These are phyloP conservation scores for Globodera ellingtonae DNA, from an alignment of 1,140 invertebrate genomes.

Conservation along the genomic window DNA sequence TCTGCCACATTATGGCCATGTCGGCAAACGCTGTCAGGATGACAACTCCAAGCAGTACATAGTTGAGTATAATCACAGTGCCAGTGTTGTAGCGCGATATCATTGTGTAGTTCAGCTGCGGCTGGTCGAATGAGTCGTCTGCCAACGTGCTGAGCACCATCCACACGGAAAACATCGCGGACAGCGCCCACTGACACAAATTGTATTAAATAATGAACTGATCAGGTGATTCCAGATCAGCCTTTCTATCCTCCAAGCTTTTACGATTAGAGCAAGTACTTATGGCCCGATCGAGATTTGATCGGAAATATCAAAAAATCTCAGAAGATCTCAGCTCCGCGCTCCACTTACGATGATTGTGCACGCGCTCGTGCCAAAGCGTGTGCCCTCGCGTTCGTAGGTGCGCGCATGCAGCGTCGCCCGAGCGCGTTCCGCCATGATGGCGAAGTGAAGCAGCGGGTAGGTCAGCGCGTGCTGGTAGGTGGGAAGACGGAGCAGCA, in stretches of 20 bases:
- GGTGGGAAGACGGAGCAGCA: conserved; percentile 1
- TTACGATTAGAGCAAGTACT: no score
- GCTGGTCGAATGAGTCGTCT: not conserved
- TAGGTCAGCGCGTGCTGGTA: conserved; percentile 12
- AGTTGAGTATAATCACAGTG: not conserved
- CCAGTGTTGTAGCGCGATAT: not conserved
- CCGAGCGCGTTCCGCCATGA: conserved; percentile 17
- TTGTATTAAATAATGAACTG: not conserved
- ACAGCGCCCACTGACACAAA: conserved; percentile 1
- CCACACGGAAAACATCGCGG: not conserved
- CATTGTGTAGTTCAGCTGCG: conserved; percentile 1
- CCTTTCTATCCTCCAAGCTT: no score
- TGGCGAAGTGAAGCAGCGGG: conserved; percentile 18
- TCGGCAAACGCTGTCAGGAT: not conserved
- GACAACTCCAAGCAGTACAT: conserved; percentile 1
- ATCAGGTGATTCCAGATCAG: not conserved
- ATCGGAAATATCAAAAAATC: no score
- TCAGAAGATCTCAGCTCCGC: no score
- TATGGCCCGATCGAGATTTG: no score
- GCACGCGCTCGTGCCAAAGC: not conserved
- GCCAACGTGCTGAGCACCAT: conserved; percentile 11
- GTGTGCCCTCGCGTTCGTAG: conserved; percentile 11
- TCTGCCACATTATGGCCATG: not conserved
- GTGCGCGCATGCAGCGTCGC: conserved; percentile 7
- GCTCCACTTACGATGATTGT: not conserved